These are phyloP conservation scores for Garra rufa DNA, from an alignment of 2,113 vertebrate genomes.

Conservation along the genomic window DNA sequence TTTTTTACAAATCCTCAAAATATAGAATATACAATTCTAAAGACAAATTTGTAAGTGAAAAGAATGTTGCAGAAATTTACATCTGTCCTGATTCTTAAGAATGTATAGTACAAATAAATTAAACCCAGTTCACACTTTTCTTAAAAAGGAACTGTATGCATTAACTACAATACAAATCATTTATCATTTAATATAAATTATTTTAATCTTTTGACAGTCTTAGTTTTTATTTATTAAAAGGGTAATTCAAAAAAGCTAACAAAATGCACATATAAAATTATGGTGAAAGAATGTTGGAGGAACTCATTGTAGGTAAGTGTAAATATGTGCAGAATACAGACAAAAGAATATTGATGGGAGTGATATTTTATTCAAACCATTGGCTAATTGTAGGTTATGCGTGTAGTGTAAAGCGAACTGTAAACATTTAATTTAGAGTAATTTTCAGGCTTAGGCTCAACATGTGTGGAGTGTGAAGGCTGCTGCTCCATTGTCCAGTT, in stretches of 20 bases:
- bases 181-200: not conserved
- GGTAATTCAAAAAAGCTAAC: not conserved
- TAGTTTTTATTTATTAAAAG: not conserved
- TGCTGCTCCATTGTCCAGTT: conserved; percentile 19
- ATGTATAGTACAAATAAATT: not conserved
- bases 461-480: conserved; percentile 10
- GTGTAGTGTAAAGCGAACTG: not conserved
- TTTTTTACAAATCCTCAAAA: not conserved
- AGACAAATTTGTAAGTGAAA: not conserved
- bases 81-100: not conserved
- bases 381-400: not conserved
- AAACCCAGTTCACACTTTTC: not conserved
- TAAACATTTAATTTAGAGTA: not conserved
- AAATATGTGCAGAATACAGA: not conserved
- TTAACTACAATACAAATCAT: not conserved
- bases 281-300: not conserved
- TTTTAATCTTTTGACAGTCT: not conserved
- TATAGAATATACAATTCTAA: not conserved
- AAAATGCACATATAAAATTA: not conserved
- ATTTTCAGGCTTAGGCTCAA: not conserved
- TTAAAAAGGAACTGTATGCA: not conserved
- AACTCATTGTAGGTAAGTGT: not conserved
- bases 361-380: not conserved
- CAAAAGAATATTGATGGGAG: conserved; percentile 13
- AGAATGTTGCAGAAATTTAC: not conserved